Evolutionary conservation across 1,140 invertebrate genomes (phyloP).

Genomic region (Cardiocondyla obscurior): DNA sequence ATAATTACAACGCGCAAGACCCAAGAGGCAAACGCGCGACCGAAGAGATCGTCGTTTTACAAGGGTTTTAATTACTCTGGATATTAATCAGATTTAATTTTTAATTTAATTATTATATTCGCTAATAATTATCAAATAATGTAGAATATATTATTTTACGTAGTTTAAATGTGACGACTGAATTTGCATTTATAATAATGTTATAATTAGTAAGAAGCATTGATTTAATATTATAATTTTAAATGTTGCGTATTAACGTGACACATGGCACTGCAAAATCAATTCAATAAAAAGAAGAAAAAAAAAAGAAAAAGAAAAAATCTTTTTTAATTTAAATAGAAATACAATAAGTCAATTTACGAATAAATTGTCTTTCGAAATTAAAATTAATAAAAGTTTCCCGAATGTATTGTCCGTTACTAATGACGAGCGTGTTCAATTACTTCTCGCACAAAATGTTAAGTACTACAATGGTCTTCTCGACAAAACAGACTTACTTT

Average conservation of each 20-base stretch:
- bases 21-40: neutral
- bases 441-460: constrained; percentile 2
- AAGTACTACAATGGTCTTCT: neutral
- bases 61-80: neutral
- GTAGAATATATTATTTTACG: neutral
- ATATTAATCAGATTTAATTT: neutral
- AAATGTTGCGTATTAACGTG: neutral
- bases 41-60: neutral
- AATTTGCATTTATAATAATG: neutral
- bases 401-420: neutral
- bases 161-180: neutral
- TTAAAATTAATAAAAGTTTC: neutral
- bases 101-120: neutral
- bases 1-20: neutral
- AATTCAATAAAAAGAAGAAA: neutral
- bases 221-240: neutral
- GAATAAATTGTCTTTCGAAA: neutral
- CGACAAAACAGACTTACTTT: constrained; percentile 7
- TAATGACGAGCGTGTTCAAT: neutral
- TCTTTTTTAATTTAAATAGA: too few relatives aligned
- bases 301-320: too few relatives aligned
- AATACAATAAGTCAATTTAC: neutral
- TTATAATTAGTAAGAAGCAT: neutral
- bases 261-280: neutral
- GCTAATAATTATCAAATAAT: constrained; percentile 6